phyloP scores from a whole-genome alignment of 2,888 invertebrate genomes.

The Anthophora plumipes region DNA sequence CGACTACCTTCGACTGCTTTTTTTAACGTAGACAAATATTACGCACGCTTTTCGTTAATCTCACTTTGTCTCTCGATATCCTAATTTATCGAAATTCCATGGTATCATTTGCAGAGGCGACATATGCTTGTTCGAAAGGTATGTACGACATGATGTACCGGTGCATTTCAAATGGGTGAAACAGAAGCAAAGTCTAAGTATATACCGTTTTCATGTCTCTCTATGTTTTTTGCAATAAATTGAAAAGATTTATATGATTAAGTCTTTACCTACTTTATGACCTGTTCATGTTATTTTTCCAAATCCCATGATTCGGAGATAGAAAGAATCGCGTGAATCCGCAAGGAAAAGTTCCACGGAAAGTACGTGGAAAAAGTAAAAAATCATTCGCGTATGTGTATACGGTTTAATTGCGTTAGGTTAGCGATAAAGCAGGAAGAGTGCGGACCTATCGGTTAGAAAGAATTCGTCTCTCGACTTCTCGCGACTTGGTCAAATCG shows the following conservation, averaged over 20 bases:
- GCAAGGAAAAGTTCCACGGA: neutral
- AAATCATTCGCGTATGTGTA: too few species aligned
- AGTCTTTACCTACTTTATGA: conserved; percentile 47
- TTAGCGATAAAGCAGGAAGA: neutral
- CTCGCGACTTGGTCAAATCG: conserved; percentile 48
- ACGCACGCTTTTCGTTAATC: conserved; percentile 38
- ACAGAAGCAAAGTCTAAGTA: conserved; percentile 13
- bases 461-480: conserved; percentile 29
- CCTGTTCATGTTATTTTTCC: conserved; percentile 45
- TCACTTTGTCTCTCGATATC: neutral
- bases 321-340: neutral
- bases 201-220: conserved; percentile 54
- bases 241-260: conserved; percentile 57
- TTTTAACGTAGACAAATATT: conserved; percentile 22
- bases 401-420: neutral
- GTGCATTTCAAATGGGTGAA: conserved; percentile 26
- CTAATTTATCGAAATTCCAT: conserved; percentile 12
- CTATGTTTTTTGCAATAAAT: conserved; percentile 69
- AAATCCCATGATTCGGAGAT: conserved; percentile 37
- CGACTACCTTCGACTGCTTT: conserved; percentile 23
- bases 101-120: neutral
- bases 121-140: neutral
- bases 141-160: conserved; percentile 21
- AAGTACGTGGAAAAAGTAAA: neutral
- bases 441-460: neutral